Evolutionary conservation across 2,113 vertebrate species (phyloP).

Genomic region (Ochotona princeps): DNA sequence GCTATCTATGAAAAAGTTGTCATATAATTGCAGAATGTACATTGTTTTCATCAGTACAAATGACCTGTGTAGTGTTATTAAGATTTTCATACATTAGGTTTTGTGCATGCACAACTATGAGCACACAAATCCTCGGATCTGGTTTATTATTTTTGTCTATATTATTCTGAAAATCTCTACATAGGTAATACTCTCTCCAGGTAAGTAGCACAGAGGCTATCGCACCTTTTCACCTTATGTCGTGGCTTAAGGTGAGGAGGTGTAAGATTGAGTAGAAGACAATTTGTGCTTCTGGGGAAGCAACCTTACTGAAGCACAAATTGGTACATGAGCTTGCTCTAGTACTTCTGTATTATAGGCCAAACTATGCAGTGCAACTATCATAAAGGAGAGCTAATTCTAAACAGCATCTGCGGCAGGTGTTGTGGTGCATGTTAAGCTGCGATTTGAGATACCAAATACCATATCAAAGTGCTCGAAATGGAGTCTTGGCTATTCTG

Average conservation of each 20-base stretch:
- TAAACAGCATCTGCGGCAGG: neutral
- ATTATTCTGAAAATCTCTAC: neutral
- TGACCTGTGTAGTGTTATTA: neutral
- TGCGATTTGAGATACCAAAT: too few relatives aligned
- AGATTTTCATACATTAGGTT: neutral
- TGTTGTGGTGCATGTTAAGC: too few relatives aligned
- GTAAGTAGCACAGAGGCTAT: neutral
- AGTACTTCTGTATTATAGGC: neutral
- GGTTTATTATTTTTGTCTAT: conserved; percentile 3
- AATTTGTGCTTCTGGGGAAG: neutral
- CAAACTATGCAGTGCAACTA: neutral
- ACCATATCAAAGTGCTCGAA: too few relatives aligned
- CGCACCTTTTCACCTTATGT: too few relatives aligned
- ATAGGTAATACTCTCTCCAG: neutral
- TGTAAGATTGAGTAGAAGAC: neutral
- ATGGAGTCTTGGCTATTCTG: too few relatives aligned
- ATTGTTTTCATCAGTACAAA: too few relatives aligned
- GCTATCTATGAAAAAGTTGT: too few relatives aligned
- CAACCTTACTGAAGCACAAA: neutral
- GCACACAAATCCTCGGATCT: neutral
- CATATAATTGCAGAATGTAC: too few relatives aligned
- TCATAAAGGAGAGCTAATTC: conserved; percentile 1
- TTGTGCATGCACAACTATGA: too few relatives aligned
- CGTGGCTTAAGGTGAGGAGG: neutral
- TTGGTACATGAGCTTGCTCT: neutral